Evolutionary conservation across 2,888 invertebrate species (phyloP).

Genomic region (Petrophora chlorosata): DNA sequence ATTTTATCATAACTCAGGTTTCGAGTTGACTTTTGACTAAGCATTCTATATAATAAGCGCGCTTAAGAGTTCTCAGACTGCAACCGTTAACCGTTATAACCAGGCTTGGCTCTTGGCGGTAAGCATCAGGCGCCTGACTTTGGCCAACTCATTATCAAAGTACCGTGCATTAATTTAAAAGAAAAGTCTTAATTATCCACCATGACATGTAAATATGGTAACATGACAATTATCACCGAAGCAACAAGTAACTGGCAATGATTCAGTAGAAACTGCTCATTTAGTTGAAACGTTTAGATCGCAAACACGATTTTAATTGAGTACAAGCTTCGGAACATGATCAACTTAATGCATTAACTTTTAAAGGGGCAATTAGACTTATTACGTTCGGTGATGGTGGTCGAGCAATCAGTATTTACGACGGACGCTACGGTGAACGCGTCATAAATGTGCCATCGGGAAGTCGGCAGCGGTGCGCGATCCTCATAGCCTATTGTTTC

Average conservation of each 20-base stretch:
- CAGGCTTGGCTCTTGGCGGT: no score
- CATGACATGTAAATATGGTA: no score
- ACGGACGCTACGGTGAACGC: conserved; percentile 60
- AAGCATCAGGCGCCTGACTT: no score
- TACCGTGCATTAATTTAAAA: no score
- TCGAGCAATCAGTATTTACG: conserved; percentile 75
- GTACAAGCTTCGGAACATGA: conserved; percentile 62
- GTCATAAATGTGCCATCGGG: conserved; percentile 70
- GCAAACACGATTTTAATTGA: conserved; percentile 60
- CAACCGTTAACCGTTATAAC: no score
- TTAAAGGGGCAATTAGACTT: conserved; percentile 77
- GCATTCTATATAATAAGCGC: no score
- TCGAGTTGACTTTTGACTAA: no score
- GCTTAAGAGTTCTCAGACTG: no score
- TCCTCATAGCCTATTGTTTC: conserved; percentile 76
- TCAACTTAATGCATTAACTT: conserved; percentile 76
- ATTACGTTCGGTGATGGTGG: conserved; percentile 65
- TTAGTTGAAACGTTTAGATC: conserved; percentile 55
- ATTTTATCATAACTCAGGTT: no score
- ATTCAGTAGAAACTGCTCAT: conserved; percentile 43
- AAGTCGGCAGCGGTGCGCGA: conserved; percentile 56
- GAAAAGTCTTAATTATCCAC: no score
- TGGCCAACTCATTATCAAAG: no score
- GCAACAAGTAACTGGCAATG: conserved; percentile 1
- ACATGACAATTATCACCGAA: not conserved